These are phyloP conservation scores for Centropus unirufus DNA, from an alignment of 2,113 vertebrate species.

Conservation along the genomic window DNA sequence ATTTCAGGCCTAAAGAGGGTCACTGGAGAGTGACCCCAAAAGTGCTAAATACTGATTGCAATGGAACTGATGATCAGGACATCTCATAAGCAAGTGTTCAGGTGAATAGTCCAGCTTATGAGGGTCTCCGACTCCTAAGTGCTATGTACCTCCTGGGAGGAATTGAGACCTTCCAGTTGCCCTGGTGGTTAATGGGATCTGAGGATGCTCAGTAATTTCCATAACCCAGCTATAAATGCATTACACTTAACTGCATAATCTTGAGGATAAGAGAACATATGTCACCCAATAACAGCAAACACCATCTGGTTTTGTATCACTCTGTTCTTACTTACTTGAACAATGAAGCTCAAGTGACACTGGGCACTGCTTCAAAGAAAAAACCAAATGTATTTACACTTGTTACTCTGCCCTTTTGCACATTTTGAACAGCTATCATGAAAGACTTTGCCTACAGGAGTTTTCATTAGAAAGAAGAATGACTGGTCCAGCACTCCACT, in stretches of 20 bases:
- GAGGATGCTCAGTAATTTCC: not conserved
- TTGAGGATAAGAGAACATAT: slow-evolving; percentile 45
- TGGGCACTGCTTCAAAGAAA: not conserved
- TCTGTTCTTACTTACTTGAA: slow-evolving; percentile 6
- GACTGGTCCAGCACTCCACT: not conserved
- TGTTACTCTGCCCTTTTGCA: not conserved
- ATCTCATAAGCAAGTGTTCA: not conserved
- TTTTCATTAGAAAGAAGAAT: not conserved
- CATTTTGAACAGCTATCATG: not conserved
- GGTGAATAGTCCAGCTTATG: not conserved
- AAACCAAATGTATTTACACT: not conserved
- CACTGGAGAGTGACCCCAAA: not conserved
- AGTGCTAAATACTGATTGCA: not conserved
- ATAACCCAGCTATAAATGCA: not conserved
- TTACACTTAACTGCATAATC: not conserved
- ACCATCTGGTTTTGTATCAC: slow-evolving; percentile 36
- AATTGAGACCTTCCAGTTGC: not conserved
- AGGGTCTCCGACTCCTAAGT: not conserved
- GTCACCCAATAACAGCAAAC: slow-evolving; percentile 5
- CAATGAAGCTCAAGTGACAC: slow-evolving; percentile 12
- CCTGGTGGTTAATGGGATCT: not conserved
- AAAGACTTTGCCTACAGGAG: slow-evolving; percentile 3
- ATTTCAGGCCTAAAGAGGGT: not conserved
- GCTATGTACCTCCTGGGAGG: not conserved
- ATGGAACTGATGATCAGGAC: not conserved